Conservation (phyloP, 2,888 invertebrate genomes). For the Clepsis dumicolana region DNA sequence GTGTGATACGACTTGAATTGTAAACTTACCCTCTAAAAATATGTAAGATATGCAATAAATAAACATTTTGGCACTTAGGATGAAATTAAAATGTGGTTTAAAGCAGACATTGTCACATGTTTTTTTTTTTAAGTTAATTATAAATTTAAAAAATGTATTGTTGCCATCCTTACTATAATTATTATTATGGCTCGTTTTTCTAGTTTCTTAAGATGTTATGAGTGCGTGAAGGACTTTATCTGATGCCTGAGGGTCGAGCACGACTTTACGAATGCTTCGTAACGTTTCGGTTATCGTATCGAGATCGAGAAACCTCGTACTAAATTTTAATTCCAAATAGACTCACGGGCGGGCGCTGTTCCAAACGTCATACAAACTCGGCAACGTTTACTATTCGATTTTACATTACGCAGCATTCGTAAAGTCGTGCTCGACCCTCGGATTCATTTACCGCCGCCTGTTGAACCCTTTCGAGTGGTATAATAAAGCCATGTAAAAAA, state of each 20-base stretch:
- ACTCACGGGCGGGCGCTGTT: no score
- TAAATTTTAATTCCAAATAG: no score
- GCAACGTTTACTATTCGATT: no score
- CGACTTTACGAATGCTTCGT: no score
- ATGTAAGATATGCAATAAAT: no score
- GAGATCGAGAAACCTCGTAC: no score
- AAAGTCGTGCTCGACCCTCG: no score
- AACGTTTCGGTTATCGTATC: no score
- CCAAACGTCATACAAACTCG: no score
- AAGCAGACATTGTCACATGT: neutral
- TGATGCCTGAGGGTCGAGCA: neutral
- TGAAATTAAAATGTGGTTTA: no score
- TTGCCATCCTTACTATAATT: conserved; percentile 18
- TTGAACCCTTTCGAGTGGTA: neutral
- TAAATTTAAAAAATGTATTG: neutral
- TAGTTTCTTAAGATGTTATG: neutral
- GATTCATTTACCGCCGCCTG: neutral
- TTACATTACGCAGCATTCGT: no score
- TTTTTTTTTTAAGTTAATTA: neutral
- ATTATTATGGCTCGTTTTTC: conserved; percentile 10
- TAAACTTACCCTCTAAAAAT: neutral
- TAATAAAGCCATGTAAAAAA: neutral
- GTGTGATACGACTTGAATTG: neutral
- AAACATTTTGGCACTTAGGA: no score
- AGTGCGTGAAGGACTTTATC: neutral